These are phyloP conservation scores for Rousettus madagascariensis DNA, from an alignment of 2,797 vertebrate species.

Conservation along the genomic window DNA sequence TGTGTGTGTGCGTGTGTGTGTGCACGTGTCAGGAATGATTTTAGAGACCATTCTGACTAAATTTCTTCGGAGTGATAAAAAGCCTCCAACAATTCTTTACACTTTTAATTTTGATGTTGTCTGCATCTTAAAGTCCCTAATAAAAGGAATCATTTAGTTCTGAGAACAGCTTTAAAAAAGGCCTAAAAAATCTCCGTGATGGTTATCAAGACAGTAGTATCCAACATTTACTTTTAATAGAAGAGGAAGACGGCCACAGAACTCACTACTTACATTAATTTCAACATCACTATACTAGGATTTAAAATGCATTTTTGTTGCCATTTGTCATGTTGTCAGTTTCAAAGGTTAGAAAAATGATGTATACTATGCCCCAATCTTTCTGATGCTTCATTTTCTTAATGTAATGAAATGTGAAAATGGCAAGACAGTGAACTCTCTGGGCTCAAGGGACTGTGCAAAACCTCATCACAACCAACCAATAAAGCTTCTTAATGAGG, in stretches of 20 bases:
- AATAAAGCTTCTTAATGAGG: conserved; percentile 56
- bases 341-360: conserved; percentile 52
- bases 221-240: neutral
- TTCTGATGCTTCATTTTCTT: conserved; percentile 8
- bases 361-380: neutral
- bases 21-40: neutral
- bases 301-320: conserved; percentile 24
- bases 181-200: neutral
- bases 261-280: conserved; percentile 10
- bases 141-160: conserved; percentile 12
- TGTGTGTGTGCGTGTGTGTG: neutral
- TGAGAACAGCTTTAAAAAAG: conserved; percentile 26
- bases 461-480: conserved; percentile 57
- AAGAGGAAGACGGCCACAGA: neutral
- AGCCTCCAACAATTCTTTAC: neutral
- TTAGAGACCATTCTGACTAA: neutral
- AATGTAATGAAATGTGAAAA: conserved; percentile 54
- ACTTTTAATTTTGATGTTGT: neutral
- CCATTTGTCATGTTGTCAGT: neutral
- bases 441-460: neutral
- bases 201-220: neutral
- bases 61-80: neutral
- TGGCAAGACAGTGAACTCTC: conserved; percentile 47
- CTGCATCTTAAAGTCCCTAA: neutral
- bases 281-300: neutral